Percentiles rank a stretch among this genome's conserved stretches.
phyloP scores from a whole-genome alignment of 2,888 invertebrate species.

The Acrocyrtus sp. region DNA sequence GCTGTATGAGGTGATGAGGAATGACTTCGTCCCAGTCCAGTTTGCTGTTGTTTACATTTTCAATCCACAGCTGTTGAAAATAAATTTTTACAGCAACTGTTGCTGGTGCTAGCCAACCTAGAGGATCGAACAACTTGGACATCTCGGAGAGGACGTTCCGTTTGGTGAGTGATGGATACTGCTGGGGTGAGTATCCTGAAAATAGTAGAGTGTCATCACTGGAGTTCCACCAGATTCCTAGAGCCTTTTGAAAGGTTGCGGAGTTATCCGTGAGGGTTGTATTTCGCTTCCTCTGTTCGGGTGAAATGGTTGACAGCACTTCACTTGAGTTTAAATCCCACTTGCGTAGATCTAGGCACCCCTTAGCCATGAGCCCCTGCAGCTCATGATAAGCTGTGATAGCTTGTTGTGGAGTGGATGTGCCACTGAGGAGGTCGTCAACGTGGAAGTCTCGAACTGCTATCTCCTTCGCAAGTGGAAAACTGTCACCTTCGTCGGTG shows the following conservation, averaged over 20 bases:
- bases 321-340: slow-evolving; percentile 32
- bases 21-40: slow-evolving; percentile 29
- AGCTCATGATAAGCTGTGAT: slow-evolving; percentile 8
- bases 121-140: slow-evolving; percentile 26
- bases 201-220: no score
- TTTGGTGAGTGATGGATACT: slow-evolving; percentile 1
- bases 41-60: slow-evolving; percentile 1
- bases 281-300: slow-evolving; percentile 9
- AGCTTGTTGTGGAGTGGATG: background rate
- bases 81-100: slow-evolving; percentile 21
- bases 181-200: no score
- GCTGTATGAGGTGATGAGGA: no score
- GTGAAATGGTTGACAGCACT: slow-evolving; percentile 25
- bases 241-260: slow-evolving; percentile 17
- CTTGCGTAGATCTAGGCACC: slow-evolving; percentile 34
- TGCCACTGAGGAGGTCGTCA: slow-evolving; percentile 58
- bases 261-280: background rate
- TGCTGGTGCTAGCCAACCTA: slow-evolving; percentile 27
- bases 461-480: slow-evolving; percentile 45
- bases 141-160: slow-evolving; percentile 12
- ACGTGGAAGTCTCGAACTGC: slow-evolving; percentile 64
- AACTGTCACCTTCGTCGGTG: slow-evolving; percentile 50
- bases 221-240: slow-evolving; percentile 46
- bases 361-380: background rate
- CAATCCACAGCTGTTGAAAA: slow-evolving; percentile 28